Evolutionary conservation across 2,888 invertebrate species (phyloP), one percentile per base, ranked within the genome.

Genomic region (Heliconius hortense): DNA sequence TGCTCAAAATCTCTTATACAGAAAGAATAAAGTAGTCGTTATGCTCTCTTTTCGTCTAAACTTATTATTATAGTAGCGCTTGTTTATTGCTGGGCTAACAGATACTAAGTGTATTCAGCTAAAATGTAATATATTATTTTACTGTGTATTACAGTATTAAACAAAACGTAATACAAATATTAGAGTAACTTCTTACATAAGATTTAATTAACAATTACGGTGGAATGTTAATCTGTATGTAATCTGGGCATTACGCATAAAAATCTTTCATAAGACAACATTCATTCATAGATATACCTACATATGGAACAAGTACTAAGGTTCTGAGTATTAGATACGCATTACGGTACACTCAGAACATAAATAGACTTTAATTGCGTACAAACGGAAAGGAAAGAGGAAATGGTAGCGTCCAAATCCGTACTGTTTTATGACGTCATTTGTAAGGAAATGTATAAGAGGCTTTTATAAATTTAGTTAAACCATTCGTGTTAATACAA

Each of bases 351-450:
- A 59, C 35, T 31, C 71, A 60, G 72, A 62, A 43, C 75, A 72
- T 75, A 77, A 76, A 80, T 79, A 77, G 76, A 80, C 69, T 79
- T 74, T 80, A 79, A 78, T 80, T 78, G 77, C 78, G 70, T 62
- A 75, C 76, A 62, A 75, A 73, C 80, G 80, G 79, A 80, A 79
- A 79, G 70, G 69, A 69, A 56, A 56, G 69, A 77, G 79, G 80
- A 79, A 80, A 79, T 73, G 78, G 75, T 76, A 73, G 72, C 77
- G 53, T 70, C 77, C 77, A 73, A 76, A 76, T 73, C 73, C 69
- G 75, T 68, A 60, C 63, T 64, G 63, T 31, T 73, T 73, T 74
- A 75, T 77, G 77, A 78, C 78, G 75, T 78, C 78, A 74, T 56
- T 28, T 39, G 35, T 26, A 43, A 48, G 69, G 67, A 48, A 53